Evolutionary conservation across 1,140 invertebrate genomes (phyloP), one percentile per base, ranked within the genome.

Genomic region (Maniola jurtina): DNA sequence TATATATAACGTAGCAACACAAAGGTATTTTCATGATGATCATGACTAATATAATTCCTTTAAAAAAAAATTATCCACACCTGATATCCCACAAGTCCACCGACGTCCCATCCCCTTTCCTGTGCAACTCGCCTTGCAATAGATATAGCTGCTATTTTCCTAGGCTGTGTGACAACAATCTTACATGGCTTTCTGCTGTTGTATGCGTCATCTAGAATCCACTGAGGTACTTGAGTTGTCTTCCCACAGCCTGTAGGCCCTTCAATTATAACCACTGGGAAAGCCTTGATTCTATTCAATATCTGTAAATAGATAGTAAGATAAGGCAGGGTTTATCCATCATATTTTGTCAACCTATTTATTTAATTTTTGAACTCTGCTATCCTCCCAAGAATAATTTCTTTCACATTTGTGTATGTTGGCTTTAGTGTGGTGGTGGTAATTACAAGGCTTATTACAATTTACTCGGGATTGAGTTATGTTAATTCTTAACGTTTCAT

Each of bases 161-260:
- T 92, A 4, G 97, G 97, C 78, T 98, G 96, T 0, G 97, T 98
- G 2, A 97, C 96, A 69, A 97, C 91, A 66, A 98, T 97, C 75
- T 97, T 95, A 79, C 96, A 97, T 25, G 93, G 90, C 57, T 87
- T 84, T 15, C 91, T 92, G 13, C 92, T 91, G 10, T 92, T 85
- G 57, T 89, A 92, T 80, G 93, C 94, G 64, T 94, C 89, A 84
- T 98, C 95, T 33, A 98, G 84, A 70, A 99, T 95, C 91, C 95
- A 97, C 81, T 98, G 97, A 0, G 96, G 96, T 4, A 97, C 94
- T 92, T 97, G 96, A 0, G 96, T 98, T 4, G 96, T 96, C 74
- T 93, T 93, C 36, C 92, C 93, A 79, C 92, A 93, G 5, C 97
- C 97, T 5, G 97, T 98, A 62, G 95, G 95, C 25, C 98, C 98